These are phyloP conservation scores for Athalia circularis DNA, from an alignment of 2,888 invertebrate genomes.

Conservation along the genomic window DNA sequence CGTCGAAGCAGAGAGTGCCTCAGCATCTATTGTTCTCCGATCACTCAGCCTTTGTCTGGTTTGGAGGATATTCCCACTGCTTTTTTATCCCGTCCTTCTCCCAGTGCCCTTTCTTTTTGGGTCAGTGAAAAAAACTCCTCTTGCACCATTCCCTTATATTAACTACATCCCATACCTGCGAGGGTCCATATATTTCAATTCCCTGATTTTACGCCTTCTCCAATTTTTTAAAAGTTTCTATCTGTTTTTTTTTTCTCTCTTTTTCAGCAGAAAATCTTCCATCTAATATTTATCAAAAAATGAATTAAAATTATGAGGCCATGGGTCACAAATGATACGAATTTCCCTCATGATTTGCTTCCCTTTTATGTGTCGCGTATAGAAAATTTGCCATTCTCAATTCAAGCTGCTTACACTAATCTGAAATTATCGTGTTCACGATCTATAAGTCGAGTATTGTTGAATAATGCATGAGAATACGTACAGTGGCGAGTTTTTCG, in stretches of 20 bases:
- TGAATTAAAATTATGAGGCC: background rate
- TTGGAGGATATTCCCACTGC: conserved; percentile 56
- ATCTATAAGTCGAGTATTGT: conserved; percentile 13
- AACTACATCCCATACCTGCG: conserved; percentile 43
- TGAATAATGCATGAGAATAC: conserved; percentile 30
- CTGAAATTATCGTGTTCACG: background rate
- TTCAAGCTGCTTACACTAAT: conserved; percentile 8
- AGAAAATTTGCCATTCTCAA: background rate
- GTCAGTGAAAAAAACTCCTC: conserved; percentile 25
- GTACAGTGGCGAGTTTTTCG: conserved; percentile 1
- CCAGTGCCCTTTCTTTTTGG: conserved; percentile 41
- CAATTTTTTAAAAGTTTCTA: background rate
- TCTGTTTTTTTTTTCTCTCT: background rate
- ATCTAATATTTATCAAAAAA: background rate
- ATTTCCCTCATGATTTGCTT: background rate
- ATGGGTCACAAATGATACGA: background rate
- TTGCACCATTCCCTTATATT: conserved; percentile 53
- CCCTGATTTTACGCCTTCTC: conserved; percentile 48
- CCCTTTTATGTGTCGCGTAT: background rate
- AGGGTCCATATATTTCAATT: conserved; percentile 37
- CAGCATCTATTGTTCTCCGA: conserved; percentile 55
- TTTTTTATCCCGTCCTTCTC: conserved; percentile 48
- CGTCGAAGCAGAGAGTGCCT: conserved; percentile 33
- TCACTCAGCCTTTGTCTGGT: conserved; percentile 55
- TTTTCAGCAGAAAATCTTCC: conserved; percentile 27